Evolutionary conservation across 2,888 invertebrate species (phyloP), one percentile per base, ranked within the genome.

Genomic region (Vanessa cardui): DNA sequence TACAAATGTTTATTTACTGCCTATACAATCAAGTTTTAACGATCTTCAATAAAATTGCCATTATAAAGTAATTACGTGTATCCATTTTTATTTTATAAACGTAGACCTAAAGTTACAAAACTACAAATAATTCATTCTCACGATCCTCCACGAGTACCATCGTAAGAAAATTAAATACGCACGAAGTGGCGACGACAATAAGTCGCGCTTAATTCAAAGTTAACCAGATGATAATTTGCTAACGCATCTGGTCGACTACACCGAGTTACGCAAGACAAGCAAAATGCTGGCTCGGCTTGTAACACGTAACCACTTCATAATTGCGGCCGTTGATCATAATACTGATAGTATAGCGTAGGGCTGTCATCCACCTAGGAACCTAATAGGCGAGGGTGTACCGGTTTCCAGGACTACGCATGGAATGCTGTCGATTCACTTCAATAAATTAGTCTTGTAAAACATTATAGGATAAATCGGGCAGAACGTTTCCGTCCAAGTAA

Each of bases 231-330:
- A 76, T 79, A 76, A 77, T 79, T 79, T 76, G 83, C 87, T 82
- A 81, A 80, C 83, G 80, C 83, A 85, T 87, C 83, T 83, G 86
- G 86, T 87, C 81, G 84, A 81, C 85, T 87, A 83, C 85, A 90
- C 88, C 78, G 82, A 76, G 83, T 92, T 90, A 90, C 90, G 89
- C 90, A 92, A 91, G 86, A 83, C 83, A 86, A 85, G 83, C 85
- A 83, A 88, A 86, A 85, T 86, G 86, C 86, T 86, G 85, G 83
- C 77, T 79, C 83, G 80, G 83, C 88, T 83, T 87, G 88, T 70
- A 86, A 89, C 87, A 87, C 82, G 83, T 85, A 85, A 82, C 85
- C 83, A 82, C 83, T 83, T 84, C 80, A 83, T 83, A 88, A 85
- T 87, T 81, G 83, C 81, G 79, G 80, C 79, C 81, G 77, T 80